These are phyloP conservation scores for Dorcus hopei DNA, from an alignment of 2,888 invertebrate species.

Conservation along the genomic window DNA sequence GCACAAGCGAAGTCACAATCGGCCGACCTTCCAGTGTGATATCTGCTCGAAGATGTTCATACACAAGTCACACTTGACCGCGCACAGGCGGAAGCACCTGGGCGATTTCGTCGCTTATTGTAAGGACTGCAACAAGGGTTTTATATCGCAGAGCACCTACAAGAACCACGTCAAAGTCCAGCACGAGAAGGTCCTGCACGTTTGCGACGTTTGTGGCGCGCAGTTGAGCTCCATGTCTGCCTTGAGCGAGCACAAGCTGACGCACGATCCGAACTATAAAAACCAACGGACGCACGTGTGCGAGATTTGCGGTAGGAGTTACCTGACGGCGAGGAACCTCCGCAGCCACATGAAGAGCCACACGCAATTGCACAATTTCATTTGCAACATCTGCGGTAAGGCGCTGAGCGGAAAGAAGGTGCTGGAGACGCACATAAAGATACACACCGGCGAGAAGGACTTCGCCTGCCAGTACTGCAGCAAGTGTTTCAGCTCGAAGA, in stretches of 20 bases:
- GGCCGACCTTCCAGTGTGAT: slow-evolving; percentile 57
- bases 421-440: slow-evolving; percentile 44
- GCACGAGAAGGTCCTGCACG: slow-evolving; percentile 34
- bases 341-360: slow-evolving; percentile 39
- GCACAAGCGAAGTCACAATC: slow-evolving; percentile 56
- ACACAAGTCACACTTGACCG: slow-evolving; percentile 59
- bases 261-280: slow-evolving; percentile 43
- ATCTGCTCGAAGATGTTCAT: slow-evolving; percentile 60
- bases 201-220: slow-evolving; percentile 54
- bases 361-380: slow-evolving; percentile 31
- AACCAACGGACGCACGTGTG: slow-evolving; percentile 30
- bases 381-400: slow-evolving; percentile 45
- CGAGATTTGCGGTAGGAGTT: slow-evolving; percentile 44
- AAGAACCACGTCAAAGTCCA: slow-evolving; percentile 35
- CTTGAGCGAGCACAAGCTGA: slow-evolving; percentile 34
- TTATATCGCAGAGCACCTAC: slow-evolving; percentile 35
- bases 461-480: slow-evolving; percentile 27
- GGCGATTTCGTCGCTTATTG: slow-evolving; percentile 43
- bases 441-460: slow-evolving; percentile 42
- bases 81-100: slow-evolving; percentile 58
- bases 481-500: slow-evolving; percentile 29
- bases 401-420: slow-evolving; percentile 40
- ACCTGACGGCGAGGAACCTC: slow-evolving; percentile 42
- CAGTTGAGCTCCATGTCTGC: slow-evolving; percentile 47
- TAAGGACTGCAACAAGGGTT: slow-evolving; percentile 40